Base-by-base conservation (phyloP, 2,113 vertebrate genomes). In the Symphodus melops region DNA sequence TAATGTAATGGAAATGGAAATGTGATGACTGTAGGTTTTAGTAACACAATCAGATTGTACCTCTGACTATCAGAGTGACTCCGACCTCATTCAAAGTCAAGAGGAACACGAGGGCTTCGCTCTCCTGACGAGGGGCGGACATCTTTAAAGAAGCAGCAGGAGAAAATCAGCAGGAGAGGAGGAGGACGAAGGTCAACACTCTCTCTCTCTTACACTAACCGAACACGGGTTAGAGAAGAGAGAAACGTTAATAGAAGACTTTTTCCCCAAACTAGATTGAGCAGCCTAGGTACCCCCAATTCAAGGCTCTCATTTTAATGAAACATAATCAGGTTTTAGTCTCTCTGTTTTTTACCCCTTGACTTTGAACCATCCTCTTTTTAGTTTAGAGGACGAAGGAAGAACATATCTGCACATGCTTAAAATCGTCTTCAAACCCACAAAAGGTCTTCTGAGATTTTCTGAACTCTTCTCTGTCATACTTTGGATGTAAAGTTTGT, bases 1-100 rank as follows among this genome's bases (percentile, higher is more conserved):
- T 86, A 90, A 92, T 88, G 86, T 69, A 86, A 90, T 90, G 88
- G 78, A 88, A 87, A 92, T 91, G 88, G 80, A 89, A 88, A 92
- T 90, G 83, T 25, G 85, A 86, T 79, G 76, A 82, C 82, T 81
- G 74, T 71, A 72, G 77, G 65, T 90, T 83, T 78, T 74, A 75
- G 63, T 72, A 81, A 85, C 63, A 86, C 72, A 84, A 89, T 84
- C 84, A 72, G 74, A 75, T 81, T 56, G 81, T 75, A 48, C 74
- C 81, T 65, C 75, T 77, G 78, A 88, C 86, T 78, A 79, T 77
- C 65, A 20, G 55, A 73, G 65, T n/a, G 72, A 79, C 79, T 80
- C 64, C 20, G 25, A 60, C 81, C 44, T 73, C 64, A 89, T 83
- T 80, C 77, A 70, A 82, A 81, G 81, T 82, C 72, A 68, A 81